phyloP scores from a whole-genome alignment of 2,797 vertebrate species.

The Pitangus sulphuratus region DNA sequence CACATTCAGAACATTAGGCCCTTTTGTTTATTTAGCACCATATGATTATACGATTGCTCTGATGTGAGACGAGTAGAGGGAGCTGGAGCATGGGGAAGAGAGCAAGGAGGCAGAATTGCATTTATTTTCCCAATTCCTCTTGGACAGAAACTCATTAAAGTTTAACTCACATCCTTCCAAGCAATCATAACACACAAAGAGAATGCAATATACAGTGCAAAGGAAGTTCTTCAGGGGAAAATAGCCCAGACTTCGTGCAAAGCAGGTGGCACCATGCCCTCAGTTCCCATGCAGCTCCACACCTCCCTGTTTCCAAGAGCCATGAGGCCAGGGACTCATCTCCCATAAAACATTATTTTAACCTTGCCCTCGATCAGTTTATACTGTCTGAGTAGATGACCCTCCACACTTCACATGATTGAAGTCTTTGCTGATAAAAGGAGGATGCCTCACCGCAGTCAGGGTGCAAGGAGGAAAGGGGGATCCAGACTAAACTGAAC shows the following conservation, averaged over 20 bases:
- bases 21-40: conserved; percentile 41
- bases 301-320: neutral
- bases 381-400: neutral
- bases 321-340: neutral
- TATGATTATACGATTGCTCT: neutral
- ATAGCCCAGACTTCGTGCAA: neutral
- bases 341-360: neutral
- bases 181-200: neutral
- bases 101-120: neutral
- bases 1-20: neutral
- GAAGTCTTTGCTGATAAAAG: neutral
- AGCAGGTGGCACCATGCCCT: fast-evolving
- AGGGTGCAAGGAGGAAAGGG: fast-evolving
- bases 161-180: conserved; percentile 21
- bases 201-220: neutral
- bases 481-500: neutral
- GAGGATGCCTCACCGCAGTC: fast-evolving
- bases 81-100: neutral
- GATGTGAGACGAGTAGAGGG: fast-evolving
- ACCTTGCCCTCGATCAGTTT: neutral
- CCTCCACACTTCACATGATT: neutral
- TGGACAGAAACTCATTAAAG: conserved; percentile 36
- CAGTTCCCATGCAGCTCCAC: fast-evolving
- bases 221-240: neutral
- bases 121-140: conserved; percentile 11